Base-by-base conservation (phyloP, 64 coral and sea anemone species). In the Actinia equina region DNA sequence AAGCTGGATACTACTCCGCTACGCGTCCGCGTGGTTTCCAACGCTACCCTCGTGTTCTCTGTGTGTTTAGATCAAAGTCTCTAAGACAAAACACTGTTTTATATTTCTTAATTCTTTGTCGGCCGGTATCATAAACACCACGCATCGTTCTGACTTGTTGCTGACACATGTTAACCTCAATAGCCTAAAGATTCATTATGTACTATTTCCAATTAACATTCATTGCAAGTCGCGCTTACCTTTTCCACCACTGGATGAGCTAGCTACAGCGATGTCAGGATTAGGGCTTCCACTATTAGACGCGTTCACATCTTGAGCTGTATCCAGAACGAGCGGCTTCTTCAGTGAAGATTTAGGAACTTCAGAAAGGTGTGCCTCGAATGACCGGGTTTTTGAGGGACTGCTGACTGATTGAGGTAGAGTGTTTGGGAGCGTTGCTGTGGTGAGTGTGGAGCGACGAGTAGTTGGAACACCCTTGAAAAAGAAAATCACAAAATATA, bases 221-320 rank as follows among this genome's bases (percentile, higher is more conserved):
- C 30, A 37, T 37, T 37, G 30, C 30, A 37, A 37, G 30, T 37
- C 59, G 6, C 7, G 82, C 52, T 59, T 17, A 84, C 82, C 82
- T 84, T 84, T 84, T 18, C 37, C n/a, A 84, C 49, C 52, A 79
- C 77, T 79, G 22, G 82, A 46, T 18, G 56, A 52, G 49, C 82
- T 84, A 52, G 82, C 52, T 7, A 84, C 49, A 9, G 14, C 82
- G n/a, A 8, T 84, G 14, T 84, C 82, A 53, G 82, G 82, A 58
- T 52, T 84, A 56, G 22, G 17, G 26, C 5, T 59, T 44, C 42
- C 78, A 81, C 27, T 81, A 59, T 26, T 55, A 59, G n/a, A 14
- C 0, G 30, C 49, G 18, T 3, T 84, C 43, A 26, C 18, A 59
- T 84, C 82, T 22, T 53, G 49, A 11, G 16, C 82, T 25, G 52